Base-by-base conservation (phyloP, 2,888 invertebrate genomes). In the Meiosimyza decipiens region DNA sequence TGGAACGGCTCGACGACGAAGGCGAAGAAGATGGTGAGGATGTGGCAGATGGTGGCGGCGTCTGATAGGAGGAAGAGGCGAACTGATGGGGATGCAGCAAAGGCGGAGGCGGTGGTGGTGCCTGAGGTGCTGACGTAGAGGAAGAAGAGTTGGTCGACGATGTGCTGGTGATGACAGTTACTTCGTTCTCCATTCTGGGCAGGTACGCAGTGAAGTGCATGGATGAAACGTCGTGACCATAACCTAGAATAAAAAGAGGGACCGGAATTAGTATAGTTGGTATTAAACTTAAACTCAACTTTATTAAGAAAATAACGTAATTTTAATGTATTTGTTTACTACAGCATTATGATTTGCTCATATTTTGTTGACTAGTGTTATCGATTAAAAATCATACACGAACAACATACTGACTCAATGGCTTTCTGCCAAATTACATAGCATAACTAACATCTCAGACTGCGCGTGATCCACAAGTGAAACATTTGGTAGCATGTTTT, bases 171-270 rank as follows among this genome's bases (percentile, higher is more conserved):
- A 88, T 85, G 59, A 87, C 84, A 70, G 90, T 90, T 86, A 91
- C 90, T 88, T 92, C 92, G 84, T 89, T 88, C 77, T 88, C 88
- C 82, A 87, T 88, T 79, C 90, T 88, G 82, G 93, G 92, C 85
- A 92, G 90, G 89, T 92, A 93, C 82, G 93, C 91, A 82, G 93
- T 91, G 89, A 92, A 93, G 88, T 91, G 93, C 85, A 92, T 90
- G 87, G 92, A 91, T 87, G 92, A 91, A 87, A 92, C 89, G 87
- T 94, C 93, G 86, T 93, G 92, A 85, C 92, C 92, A 89, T 93
- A 94, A 83, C 93, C 93, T 94, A 90, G 7, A 82, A 80, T 50
- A 18, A 75, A 74, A 74, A 71, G 72, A 63, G 16, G 65, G 18
- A 72, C 9, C 65, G 9, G 13, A 64, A 47, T 66, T 47, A 69